Percentiles rank a stretch among this genome's conserved stretches.
phyloP scores from a whole-genome alignment of 2,888 invertebrate genomes.

The Rapana venosa region DNA sequence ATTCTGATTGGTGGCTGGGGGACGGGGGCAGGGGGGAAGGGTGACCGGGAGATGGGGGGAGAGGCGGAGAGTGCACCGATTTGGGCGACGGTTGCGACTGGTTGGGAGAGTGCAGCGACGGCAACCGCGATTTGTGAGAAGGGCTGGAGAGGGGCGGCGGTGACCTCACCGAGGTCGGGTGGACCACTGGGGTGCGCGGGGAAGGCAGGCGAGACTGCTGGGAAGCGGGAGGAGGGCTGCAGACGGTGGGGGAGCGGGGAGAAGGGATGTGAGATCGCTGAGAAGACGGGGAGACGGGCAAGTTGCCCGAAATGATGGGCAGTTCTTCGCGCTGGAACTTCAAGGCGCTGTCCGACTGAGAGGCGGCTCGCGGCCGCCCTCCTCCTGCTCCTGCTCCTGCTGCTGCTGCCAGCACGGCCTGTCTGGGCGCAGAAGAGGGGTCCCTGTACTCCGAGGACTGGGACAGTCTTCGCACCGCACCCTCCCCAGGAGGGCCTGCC shows the following conservation, averaged over 20 bases:
- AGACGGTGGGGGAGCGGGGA: conserved; percentile 9
- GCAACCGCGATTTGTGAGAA: not conserved
- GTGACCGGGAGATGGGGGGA: not conserved
- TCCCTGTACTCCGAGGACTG: conserved; percentile 19
- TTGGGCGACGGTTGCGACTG: not conserved
- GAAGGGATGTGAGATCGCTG: conserved; percentile 26
- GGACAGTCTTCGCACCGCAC: not conserved
- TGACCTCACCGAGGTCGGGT: not conserved
- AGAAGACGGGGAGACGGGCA: not conserved
- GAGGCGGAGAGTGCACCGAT: not conserved
- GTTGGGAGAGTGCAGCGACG: not conserved
- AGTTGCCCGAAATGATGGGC: conserved; percentile 23
- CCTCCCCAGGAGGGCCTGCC: not conserved
- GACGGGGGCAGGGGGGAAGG: not conserved
- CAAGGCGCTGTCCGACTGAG: conserved; percentile 1
- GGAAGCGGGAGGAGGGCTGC: not conserved
- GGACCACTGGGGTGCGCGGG: not conserved
- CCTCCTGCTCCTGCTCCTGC: not conserved
- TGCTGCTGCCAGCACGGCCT: not conserved
- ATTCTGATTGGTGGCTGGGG: not conserved
- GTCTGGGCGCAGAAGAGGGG: not conserved
- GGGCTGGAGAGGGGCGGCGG: not conserved
- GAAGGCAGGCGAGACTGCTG: not conserved
- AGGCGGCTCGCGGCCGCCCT: conserved; percentile 4
- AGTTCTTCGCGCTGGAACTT: not conserved